Conservation (phyloP, 2,113 vertebrate species). For the Cygnus buccinator region DNA sequence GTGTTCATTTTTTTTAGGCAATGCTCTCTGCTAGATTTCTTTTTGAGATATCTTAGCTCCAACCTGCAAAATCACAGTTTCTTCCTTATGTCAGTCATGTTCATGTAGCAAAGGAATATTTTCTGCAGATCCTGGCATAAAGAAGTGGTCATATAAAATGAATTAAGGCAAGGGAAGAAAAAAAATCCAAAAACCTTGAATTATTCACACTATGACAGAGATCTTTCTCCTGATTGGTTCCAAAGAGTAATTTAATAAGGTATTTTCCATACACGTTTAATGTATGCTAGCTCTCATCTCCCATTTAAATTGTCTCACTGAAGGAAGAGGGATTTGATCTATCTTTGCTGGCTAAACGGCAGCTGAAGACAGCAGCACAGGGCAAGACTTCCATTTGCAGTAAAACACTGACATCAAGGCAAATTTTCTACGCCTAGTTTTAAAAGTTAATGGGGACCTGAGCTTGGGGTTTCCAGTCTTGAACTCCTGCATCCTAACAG, state of each 20-base stretch:
- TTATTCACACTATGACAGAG: constrained; percentile 35
- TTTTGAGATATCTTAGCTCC: not conserved
- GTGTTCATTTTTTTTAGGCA: not conserved
- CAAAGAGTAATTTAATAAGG: constrained; percentile 42
- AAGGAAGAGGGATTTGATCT: not conserved
- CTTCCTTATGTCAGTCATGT: not conserved
- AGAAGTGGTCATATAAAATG: not conserved
- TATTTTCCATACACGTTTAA: not conserved
- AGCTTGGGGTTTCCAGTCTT: not conserved
- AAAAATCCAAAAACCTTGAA: not conserved
- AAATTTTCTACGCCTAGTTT: not conserved
- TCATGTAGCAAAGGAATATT: not conserved
- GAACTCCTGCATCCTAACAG: not conserved
- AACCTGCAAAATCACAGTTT: not conserved
- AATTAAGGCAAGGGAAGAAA: constrained; percentile 11
- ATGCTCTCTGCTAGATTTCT: constrained; percentile 8
- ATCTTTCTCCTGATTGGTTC: not conserved
- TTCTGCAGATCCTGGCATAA: constrained; percentile 36
- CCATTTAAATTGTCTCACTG: not conserved
- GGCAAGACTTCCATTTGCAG: not conserved
- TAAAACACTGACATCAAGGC: not conserved
- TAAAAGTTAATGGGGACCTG: constrained; percentile 1
- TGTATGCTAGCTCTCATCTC: not conserved
- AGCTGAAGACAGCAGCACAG: not conserved
- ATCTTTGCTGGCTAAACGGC: not conserved